Base-by-base conservation (phyloP, 2,888 invertebrate species). In the Papilio protenor region DNA sequence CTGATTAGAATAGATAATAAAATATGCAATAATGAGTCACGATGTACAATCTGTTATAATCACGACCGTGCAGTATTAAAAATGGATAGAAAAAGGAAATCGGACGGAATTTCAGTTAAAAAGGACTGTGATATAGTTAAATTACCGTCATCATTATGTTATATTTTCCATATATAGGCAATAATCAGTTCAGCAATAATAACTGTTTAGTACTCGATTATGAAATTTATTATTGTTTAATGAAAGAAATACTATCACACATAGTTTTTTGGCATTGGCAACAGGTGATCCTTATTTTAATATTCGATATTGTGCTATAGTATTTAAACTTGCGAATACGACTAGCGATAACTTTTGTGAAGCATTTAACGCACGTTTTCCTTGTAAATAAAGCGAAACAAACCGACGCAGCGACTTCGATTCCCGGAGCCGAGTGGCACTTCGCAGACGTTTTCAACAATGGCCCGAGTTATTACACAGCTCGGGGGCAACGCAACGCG, bases 381-480 rank as follows among this genome's bases (percentile, higher is more conserved):
- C 52, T 11, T 69, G 70, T 27, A 75, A 72, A 57, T 57, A 40
- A 70, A 23, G 57, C 45, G 69, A 45, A 69, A 55, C 55, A 45
- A 75, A 57, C 23, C 23, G 21, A 40, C 27, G 45, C 11, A 57
- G 49, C 27, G 27, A 47, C 45, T 47, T 59, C 70, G 33, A 66
- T 69, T 55, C 75, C 45, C 45, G 47, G 55, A 69, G 70, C 8
- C 70, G 70, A 27, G 23, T 59, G 10, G 40, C 57, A 71, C 71
- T n/a, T 27, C 23, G 76, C 59, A 71, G 47, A 59, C 45, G 23
- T 27, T 55, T 21, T 16, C 71, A 70, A 72, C 71, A 76, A 76
- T 76, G 72, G 61, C 21, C 14, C n/a, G 45, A 61, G 33, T 72
- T 76, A 75, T 75, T 57, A 27, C 21, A 33, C 70, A 33, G 16